Percentiles rank a stretch among this genome's conserved stretches.
Evolutionary conservation across 2,113 vertebrate genomes (phyloP).

Genomic region (Charadrius vociferus): DNA sequence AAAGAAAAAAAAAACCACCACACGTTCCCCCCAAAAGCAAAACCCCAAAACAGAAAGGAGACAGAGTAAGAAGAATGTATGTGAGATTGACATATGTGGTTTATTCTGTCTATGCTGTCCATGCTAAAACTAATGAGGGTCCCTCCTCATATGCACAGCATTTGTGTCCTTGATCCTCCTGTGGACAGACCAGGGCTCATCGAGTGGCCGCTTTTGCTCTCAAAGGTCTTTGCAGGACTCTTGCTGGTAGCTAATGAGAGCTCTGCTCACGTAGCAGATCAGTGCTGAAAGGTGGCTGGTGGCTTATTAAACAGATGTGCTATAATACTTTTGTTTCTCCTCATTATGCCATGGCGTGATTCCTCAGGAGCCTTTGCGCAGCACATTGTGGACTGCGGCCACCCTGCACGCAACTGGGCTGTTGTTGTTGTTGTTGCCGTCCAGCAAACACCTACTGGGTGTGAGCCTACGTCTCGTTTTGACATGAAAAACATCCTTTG

Average conservation of each 20-base stretch:
- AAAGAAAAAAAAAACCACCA: neutral
- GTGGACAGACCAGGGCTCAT: neutral
- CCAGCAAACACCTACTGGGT: neutral
- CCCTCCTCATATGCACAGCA: neutral
- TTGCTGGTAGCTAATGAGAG: neutral
- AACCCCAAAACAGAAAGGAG: neutral
- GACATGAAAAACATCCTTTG: neutral
- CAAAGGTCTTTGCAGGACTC: rapidly evolving
- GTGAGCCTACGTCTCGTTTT: neutral
- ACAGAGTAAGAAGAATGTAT: neutral
- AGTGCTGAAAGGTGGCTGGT: neutral
- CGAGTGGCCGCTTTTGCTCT: neutral
- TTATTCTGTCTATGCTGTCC: neutral
- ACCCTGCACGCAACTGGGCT: rapidly evolving
- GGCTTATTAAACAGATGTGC: neutral
- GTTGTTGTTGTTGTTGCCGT: neutral
- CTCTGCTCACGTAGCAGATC: neutral
- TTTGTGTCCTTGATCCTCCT: neutral
- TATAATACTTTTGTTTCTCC: neutral
- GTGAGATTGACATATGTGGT: rapidly evolving
- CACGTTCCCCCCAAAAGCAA: neutral
- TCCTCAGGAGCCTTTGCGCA: neutral
- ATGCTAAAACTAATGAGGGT: neutral
- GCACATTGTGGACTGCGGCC: neutral
- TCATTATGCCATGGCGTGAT: neutral